Percentiles rank a stretch among this genome's conserved stretches.
phyloP scores from a whole-genome alignment of 2,113 vertebrate genomes.

The Recurvirostra avosetta region DNA sequence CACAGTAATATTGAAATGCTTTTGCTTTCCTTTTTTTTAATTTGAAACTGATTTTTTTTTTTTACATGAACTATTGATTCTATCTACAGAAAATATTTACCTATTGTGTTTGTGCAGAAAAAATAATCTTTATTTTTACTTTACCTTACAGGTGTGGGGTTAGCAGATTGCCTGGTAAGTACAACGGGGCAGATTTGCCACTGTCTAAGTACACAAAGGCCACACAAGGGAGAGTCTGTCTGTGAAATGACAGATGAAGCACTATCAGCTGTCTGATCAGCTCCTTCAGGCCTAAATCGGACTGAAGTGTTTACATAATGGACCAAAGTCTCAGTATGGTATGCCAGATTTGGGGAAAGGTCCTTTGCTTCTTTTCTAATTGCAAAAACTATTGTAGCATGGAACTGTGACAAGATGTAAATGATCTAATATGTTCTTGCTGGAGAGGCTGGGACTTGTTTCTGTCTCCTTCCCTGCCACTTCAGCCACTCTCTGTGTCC shows the following conservation, averaged over 20 bases:
- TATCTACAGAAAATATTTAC: background rate
- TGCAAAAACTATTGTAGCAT: rapidly evolving
- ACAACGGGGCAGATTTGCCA: background rate
- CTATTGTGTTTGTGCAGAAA: background rate
- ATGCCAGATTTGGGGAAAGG: background rate
- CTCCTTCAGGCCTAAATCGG: background rate
- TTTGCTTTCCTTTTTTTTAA: background rate
- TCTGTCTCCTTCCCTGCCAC: background rate
- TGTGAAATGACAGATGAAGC: background rate
- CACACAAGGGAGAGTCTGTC: background rate
- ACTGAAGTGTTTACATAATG: background rate
- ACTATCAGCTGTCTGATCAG: no score
- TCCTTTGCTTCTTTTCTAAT: background rate
- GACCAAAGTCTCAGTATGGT: background rate
- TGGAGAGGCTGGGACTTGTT: background rate
- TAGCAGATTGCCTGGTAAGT: background rate
- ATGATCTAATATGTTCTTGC: background rate
- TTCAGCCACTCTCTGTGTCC: background rate
- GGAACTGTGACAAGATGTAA: background rate
- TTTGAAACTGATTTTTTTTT: background rate
- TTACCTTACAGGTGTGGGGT: background rate
- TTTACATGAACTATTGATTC: background rate
- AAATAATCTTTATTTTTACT: background rate
- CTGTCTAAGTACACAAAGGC: background rate
- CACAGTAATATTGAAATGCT: background rate